Evolutionary conservation across 2,797 vertebrate genomes (phyloP).

Genomic region (Carduelis carduelis): DNA sequence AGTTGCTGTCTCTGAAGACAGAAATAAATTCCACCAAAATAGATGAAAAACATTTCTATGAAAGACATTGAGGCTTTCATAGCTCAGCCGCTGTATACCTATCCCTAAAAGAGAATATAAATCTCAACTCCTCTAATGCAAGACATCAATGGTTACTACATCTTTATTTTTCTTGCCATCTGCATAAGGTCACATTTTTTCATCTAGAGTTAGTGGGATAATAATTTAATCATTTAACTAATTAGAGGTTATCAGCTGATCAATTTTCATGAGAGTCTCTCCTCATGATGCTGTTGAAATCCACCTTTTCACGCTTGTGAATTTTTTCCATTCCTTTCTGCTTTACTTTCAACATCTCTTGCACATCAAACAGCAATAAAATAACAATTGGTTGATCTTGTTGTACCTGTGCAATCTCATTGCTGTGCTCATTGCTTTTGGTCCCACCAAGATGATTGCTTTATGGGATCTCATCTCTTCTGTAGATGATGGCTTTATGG

Average conservation of each 20-base stretch:
- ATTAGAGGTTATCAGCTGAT: neutral
- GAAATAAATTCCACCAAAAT: neutral
- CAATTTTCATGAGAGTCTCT: neutral
- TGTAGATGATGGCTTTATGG: neutral
- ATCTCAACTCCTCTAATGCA: neutral
- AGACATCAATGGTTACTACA: neutral
- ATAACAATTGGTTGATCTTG: neutral
- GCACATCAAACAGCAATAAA: neutral
- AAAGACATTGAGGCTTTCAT: neutral
- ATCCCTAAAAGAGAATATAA: neutral
- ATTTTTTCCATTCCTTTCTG: neutral
- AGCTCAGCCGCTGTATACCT: neutral
- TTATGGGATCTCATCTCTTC: neutral
- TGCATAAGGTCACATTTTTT: neutral
- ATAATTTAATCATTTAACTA: neutral
- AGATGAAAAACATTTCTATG: neutral
- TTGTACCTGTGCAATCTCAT: neutral
- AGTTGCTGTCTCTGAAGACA: neutral
- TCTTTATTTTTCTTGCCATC: neutral
- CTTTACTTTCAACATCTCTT: neutral
- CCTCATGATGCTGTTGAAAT: neutral
- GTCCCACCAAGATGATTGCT: neutral
- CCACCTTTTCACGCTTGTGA: neutral
- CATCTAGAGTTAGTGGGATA: neutral
- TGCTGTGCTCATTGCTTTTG: neutral